Evolutionary conservation across 2,797 vertebrate species (phyloP), one percentile per base, ranked within the genome.

Genomic region (Micropoecilia bifurca): DNA sequence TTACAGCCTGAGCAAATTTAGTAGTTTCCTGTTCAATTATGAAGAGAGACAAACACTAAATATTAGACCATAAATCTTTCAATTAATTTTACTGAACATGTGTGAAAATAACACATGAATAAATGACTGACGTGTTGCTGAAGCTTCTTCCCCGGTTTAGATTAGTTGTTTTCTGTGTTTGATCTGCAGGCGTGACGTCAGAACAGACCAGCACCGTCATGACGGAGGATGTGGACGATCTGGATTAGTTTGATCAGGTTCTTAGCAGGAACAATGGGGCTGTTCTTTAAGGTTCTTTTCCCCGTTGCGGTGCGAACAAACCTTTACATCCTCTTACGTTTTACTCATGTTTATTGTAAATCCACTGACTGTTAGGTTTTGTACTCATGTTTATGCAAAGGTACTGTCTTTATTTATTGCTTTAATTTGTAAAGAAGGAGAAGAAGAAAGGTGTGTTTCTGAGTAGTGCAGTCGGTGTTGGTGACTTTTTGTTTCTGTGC

Each of bases 181-280:
- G 48, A 45, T 55, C 73, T 88, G 7, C 84, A 96, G 96, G 96
- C 50, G 88, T 96, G 89, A 95, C 94, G 9, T 96, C 96, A 3
- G 96, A 96, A 81, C 94, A 95, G 78, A 95, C 93, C 28, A 95
- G 93, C 94, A 94, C 95, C 86, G 20, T 92, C 4, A 91, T 78
- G n/a, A 94, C 86, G 48, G 96, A 96, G 88, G 95, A 95, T 16
- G 78, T 81, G 75, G 91, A 93, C 1, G 94, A 95, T 0, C 88
- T 95, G 87, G 95, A 96, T 86, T 96, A 93, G 90, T 2, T 28
- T 12, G 1, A 1, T 0, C 48, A 30, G 75, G 39, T 71, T n/a
- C 46, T 79, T 50, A 39, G 7, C 33, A 77, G 76, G 68, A 73
- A 16, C 59, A 30, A 3, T 41, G 76, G 83, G 55, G 79, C 73